Conservation (phyloP, 2,113 vertebrate genomes). For the Etheostoma cragini region DNA sequence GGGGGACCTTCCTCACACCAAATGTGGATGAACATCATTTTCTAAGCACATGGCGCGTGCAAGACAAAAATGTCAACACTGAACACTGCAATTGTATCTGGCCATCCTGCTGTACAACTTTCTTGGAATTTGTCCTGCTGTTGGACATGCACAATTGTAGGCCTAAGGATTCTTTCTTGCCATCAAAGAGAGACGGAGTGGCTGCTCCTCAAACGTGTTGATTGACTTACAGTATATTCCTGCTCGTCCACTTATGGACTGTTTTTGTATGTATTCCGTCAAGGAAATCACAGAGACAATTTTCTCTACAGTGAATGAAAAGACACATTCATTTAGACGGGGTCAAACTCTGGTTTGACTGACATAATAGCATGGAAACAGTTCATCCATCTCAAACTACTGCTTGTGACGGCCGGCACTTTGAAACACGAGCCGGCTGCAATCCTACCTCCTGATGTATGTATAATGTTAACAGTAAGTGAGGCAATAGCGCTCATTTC, state of each 20-base stretch:
- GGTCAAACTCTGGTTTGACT: constrained; percentile 54
- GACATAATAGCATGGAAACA: constrained; percentile 64
- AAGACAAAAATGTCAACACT: constrained; percentile 35
- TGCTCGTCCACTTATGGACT: constrained; percentile 8
- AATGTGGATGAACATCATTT: constrained; percentile 18
- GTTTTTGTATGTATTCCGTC: constrained; percentile 36
- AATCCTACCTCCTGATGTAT: constrained; percentile 64
- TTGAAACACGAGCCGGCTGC: constrained; percentile 62
- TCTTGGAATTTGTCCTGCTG: not conserved
- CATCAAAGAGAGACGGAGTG: not conserved
- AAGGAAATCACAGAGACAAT: constrained; percentile 44
- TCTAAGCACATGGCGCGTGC: not conserved
- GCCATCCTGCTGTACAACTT: not conserved
- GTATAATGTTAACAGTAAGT: constrained; percentile 74
- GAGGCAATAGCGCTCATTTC: constrained; percentile 75
- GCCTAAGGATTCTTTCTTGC: not conserved
- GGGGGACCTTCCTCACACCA: not conserved
- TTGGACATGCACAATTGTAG: not conserved
- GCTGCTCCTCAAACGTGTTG: not conserved
- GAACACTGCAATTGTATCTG: constrained; percentile 11
- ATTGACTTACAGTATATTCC: constrained; percentile 25
- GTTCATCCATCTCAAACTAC: constrained; percentile 62
- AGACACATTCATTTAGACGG: constrained; percentile 46
- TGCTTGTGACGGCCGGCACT: constrained; percentile 28
- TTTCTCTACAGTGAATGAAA: constrained; percentile 45